Percentiles rank a stretch among this genome's conserved stretches.
These are phyloP conservation scores for Calephelis perditalis DNA, from an alignment of 2,888 invertebrate genomes.

Conservation along the genomic window DNA sequence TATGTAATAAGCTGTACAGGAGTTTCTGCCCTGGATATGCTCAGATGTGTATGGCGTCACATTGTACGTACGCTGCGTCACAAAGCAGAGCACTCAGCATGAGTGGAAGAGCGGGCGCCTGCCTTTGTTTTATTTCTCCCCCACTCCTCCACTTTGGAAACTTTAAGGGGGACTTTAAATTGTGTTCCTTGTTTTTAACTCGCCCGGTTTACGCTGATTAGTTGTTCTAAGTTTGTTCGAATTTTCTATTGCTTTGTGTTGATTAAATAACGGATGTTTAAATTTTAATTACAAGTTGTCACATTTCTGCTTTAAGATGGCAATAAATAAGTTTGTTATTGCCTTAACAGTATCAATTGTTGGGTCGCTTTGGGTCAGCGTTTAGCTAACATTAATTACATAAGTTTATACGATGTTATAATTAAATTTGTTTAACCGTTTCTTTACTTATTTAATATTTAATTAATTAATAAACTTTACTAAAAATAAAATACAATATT, in stretches of 20 bases:
- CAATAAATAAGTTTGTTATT: too few relatives aligned
- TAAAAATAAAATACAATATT: too few relatives aligned
- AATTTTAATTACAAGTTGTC: background rate
- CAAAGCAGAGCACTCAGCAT: conserved; percentile 74
- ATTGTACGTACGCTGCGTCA: conserved; percentile 65
- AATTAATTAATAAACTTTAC: too few relatives aligned
- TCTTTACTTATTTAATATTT: too few relatives aligned
- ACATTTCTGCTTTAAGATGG: background rate
- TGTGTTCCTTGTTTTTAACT: conserved; percentile 60
- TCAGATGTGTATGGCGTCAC: conserved; percentile 41
- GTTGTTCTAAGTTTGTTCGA: conserved; percentile 20
- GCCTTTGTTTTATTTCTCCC: conserved; percentile 75
- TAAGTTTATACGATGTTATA: too few relatives aligned
- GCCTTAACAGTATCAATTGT: too few relatives aligned
- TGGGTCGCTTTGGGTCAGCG: too few relatives aligned
- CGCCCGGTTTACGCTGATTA: conserved; percentile 56
- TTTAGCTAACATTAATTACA: too few relatives aligned
- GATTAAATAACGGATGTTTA: background rate
- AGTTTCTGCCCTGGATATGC: conserved; percentile 31
- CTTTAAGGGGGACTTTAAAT: conserved; percentile 68
- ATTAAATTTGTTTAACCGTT: too few relatives aligned
- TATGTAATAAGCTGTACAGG: conserved; percentile 31
- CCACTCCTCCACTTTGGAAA: conserved; percentile 68
- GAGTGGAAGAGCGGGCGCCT: conserved; percentile 68
- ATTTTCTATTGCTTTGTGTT: conserved; percentile 14